A percentile compares a stretch with the other conserved stretches of the same genome.
Evolutionary conservation across 2,888 invertebrate species (phyloP).

Genomic region (Theretra japonica): DNA sequence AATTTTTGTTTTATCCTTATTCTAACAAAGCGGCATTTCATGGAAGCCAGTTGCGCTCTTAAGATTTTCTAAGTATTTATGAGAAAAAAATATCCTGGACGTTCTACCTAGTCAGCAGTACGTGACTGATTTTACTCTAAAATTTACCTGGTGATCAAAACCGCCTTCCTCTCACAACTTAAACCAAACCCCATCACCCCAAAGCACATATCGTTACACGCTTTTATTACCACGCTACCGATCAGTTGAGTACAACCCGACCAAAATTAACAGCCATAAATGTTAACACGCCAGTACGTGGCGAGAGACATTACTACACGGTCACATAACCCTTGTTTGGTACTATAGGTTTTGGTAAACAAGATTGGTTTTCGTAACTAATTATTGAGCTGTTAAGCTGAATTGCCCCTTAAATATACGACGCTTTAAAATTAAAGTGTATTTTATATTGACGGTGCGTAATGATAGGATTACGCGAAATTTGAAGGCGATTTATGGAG

Average conservation of each 20-base stretch:
- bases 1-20: too few relatives aligned
- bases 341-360: slow-evolving; percentile 47
- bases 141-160: slow-evolving; percentile 25
- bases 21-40: too few relatives aligned
- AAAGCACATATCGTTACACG: slow-evolving; percentile 68
- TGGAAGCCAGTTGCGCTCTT: too few relatives aligned
- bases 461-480: slow-evolving; percentile 11
- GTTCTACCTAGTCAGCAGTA: background rate
- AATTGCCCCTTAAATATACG: slow-evolving; percentile 28
- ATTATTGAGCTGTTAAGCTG: slow-evolving; percentile 24
- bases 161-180: slow-evolving; percentile 42
- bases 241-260: slow-evolving; percentile 62
- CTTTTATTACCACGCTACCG: slow-evolving; percentile 73
- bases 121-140: too few relatives aligned
- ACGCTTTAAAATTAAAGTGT: slow-evolving; percentile 27
- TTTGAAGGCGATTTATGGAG: background rate
- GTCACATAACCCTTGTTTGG: slow-evolving; percentile 55
- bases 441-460: slow-evolving; percentile 16
- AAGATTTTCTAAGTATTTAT: too few relatives aligned
- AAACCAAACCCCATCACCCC: slow-evolving; percentile 50
- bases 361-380: slow-evolving; percentile 26
- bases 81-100: too few relatives aligned
- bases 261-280: slow-evolving; percentile 81
- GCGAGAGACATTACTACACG: slow-evolving; percentile 63
- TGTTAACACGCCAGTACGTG: slow-evolving; percentile 72